These are phyloP conservation scores for Hippoglossus hippoglossus DNA, from an alignment of 2,797 vertebrate species.

Conservation along the genomic window DNA sequence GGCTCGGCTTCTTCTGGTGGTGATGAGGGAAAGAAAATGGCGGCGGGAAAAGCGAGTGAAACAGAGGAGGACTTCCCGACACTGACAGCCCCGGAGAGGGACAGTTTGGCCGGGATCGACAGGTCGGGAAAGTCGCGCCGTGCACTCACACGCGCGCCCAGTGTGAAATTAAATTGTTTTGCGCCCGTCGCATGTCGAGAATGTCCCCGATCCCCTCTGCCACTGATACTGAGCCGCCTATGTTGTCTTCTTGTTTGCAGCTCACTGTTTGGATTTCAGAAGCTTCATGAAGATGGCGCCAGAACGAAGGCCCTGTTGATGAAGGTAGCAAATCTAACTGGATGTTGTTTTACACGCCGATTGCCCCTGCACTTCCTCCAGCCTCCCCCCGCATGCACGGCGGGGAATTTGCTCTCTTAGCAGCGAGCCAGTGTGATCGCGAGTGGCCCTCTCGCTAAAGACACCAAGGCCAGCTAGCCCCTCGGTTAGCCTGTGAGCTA, in stretches of 20 bases:
- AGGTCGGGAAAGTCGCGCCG: conserved; percentile 85
- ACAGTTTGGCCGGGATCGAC: conserved; percentile 93
- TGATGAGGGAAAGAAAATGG: conserved; percentile 99
- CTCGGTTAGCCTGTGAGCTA: conserved; percentile 61
- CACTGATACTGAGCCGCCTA: conserved; percentile 82
- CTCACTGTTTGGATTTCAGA: conserved; percentile 96
- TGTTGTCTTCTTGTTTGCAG: conserved; percentile 88
- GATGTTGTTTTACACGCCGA: conserved; percentile 37
- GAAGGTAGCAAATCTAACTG: conserved; percentile 86
- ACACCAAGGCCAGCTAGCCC: conserved; percentile 76
- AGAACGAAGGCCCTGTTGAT: conserved; percentile 98
- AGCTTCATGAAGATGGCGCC: conserved; percentile 99
- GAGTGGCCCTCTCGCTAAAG: conserved; percentile 59
- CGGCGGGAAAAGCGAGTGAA: conserved; percentile 99
- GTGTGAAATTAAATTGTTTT: conserved; percentile 46
- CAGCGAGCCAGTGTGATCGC: conserved; percentile 15
- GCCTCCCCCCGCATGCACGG: conserved; percentile 1
- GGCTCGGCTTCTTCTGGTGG: conserved; percentile 89
- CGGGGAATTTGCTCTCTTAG: conserved; percentile 42
- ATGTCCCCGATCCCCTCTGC: conserved; percentile 56
- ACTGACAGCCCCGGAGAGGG: conserved; percentile 96
- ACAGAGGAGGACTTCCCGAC: conserved; percentile 99
- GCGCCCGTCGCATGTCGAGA: conserved; percentile 37
- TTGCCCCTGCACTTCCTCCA: neutral
- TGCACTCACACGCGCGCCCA: conserved; percentile 53